A percentile compares a stretch with the other conserved stretches of the same genome.
These are phyloP conservation scores for Ahaetulla prasina DNA, from an alignment of 2,113 vertebrate species.

Conservation along the genomic window DNA sequence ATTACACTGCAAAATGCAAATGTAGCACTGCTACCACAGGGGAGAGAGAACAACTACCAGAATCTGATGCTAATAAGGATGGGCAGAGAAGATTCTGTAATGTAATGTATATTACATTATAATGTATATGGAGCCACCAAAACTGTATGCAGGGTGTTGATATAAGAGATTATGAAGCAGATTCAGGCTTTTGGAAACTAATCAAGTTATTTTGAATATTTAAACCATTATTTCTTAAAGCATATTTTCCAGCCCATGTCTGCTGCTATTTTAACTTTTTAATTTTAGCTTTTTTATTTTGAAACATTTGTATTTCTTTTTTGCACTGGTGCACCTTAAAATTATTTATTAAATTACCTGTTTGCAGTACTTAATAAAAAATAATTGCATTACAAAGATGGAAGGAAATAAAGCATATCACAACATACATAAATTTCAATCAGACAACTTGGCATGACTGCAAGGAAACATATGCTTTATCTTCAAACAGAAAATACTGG, in stretches of 20 bases:
- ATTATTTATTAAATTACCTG: not conserved
- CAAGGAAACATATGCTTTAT: conserved; percentile 19
- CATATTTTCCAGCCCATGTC: conserved; percentile 21
- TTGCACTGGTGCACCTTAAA: not conserved
- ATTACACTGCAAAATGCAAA: conserved; percentile 64
- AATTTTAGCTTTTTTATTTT: conserved; percentile 25
- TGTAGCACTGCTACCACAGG: conserved; percentile 65
- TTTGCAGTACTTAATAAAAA: not conserved
- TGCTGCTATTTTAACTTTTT: conserved; percentile 21
- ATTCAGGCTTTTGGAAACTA: conserved; percentile 57
- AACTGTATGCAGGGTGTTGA: conserved; percentile 73
- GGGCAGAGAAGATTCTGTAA: no score
- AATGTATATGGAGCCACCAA: conserved; percentile 72
- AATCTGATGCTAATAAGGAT: conserved; percentile 75
- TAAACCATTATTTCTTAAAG: conserved; percentile 40
- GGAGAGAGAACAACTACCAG: conserved; percentile 70
- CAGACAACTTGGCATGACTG: conserved; percentile 28
- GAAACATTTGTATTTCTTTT: not conserved
- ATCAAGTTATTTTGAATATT: conserved; percentile 56
- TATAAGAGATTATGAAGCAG: conserved; percentile 72
- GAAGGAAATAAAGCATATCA: not conserved
- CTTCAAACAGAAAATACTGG: not conserved
- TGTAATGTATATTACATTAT: conserved; percentile 32
- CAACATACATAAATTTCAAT: conserved; percentile 4
- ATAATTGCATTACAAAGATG: not conserved